Evolutionary conservation across 2,113 vertebrate genomes (phyloP), one percentile per base, ranked within the genome.

Genomic region (Odocoileus hemionus): DNA sequence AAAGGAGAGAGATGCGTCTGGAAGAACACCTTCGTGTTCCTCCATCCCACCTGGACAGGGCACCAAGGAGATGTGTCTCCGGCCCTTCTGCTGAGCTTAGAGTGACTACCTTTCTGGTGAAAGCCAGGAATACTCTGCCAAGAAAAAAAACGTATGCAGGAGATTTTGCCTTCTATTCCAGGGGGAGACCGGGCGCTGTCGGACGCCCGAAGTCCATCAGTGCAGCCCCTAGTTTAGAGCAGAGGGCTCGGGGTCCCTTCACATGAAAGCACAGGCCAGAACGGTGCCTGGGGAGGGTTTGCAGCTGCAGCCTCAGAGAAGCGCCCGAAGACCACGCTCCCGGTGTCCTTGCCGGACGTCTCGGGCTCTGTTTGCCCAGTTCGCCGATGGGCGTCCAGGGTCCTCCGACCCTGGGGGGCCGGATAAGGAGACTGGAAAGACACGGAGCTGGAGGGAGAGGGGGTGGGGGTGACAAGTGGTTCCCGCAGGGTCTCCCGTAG

Each of bases 1-100:
- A 25, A 82, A 80, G 39, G 54, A 55, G 4, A 50, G 14, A 86
- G 16, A 19, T 3, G n/a, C 58, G 43, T 57, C 5, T 10, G 39
- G 17, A 17, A 25, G 76, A 47, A 19, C 21, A 2, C 0, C 1
- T 2, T 0, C 57, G 14, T 33, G 43, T 52, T 33, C 7, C 79
- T 19, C 16, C 80, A 6, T 55, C 64, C 11, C 84, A 85, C 52
- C 74, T 55, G 84, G 3, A 45, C 89, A 8, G 70, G 25, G 64
- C 9, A 3, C 52, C 33, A 67, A 15, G 4, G 43, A 25, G 19
- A 23, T n/a, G n/a, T 36, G 64, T 28, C 57, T 14, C 47, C 0
- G 57, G 14, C n/a, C 89, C 58, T 64, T 26, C 47, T 12, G 3
- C 17, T 14, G 79, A 54, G 78, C n/a, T 70, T 23, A 4, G 19